Conservation (phyloP, 1,140 invertebrate species). For the Hyposmocoma kahamanoa region DNA sequence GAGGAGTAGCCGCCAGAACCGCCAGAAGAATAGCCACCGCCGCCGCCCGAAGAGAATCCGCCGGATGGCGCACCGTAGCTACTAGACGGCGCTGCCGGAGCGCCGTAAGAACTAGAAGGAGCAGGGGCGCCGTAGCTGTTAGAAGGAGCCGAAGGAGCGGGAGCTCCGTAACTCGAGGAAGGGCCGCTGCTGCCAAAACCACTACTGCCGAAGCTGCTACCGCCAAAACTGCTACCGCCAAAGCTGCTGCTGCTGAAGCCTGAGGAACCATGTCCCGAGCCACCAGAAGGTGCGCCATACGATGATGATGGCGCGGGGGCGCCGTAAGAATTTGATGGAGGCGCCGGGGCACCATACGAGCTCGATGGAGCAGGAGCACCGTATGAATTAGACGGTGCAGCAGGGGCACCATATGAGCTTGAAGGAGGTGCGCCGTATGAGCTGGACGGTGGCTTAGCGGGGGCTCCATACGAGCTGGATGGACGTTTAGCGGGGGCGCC, state of each 20-base stretch:
- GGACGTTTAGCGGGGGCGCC: constrained; percentile 24
- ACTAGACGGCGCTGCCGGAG: constrained; percentile 38
- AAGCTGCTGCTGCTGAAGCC: constrained; percentile 30
- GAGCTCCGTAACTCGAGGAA: constrained; percentile 52
- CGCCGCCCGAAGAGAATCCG: constrained; percentile 26
- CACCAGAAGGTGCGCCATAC: constrained; percentile 44
- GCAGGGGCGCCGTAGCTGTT: constrained; percentile 54
- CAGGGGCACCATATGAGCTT: constrained; percentile 47
- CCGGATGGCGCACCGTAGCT: constrained; percentile 31
- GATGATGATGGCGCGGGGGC: constrained; percentile 34
- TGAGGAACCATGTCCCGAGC: constrained; percentile 61
- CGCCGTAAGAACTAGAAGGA: constrained; percentile 49
- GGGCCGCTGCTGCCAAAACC: constrained; percentile 45
- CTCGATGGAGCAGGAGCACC: constrained; percentile 40
- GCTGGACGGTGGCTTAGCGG: constrained; percentile 36
- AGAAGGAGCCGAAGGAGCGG: constrained; percentile 54
- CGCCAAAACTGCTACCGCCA: constrained; percentile 25
- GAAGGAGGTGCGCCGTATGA: constrained; percentile 51
- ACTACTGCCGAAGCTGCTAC: constrained; percentile 43
- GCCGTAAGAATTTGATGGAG: constrained; percentile 36
- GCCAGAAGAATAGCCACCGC: constrained; percentile 20
- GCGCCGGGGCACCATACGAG: constrained; percentile 7
- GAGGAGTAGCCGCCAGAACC: constrained; percentile 36
- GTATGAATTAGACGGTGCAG: constrained; percentile 30
- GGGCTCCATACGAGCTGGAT: constrained; percentile 37